These are phyloP conservation scores for Harpalus rubripes DNA, from an alignment of 2,888 invertebrate genomes.

Conservation along the genomic window DNA sequence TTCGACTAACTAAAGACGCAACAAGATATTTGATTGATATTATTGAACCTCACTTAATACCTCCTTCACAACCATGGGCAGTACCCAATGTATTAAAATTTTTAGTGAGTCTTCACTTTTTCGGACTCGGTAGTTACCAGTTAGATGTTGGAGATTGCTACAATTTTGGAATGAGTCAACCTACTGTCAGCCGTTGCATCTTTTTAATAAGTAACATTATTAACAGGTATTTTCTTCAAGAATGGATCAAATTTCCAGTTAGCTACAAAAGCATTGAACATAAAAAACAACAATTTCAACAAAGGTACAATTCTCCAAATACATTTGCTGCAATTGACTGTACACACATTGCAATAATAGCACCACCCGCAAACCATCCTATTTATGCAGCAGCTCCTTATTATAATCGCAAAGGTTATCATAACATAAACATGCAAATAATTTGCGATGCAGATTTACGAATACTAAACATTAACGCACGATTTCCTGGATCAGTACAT, in stretches of 20 bases:
- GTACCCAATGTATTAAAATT: too few relatives aligned
- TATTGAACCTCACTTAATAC: too few relatives aligned
- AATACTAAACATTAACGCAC: slow-evolving; percentile 52
- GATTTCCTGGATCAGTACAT: slow-evolving; percentile 61
- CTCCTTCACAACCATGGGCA: too few relatives aligned
- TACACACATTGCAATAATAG: slow-evolving; percentile 50
- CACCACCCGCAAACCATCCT: slow-evolving; percentile 54
- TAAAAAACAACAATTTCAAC: slow-evolving; percentile 4
- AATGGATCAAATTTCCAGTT: slow-evolving; percentile 10
- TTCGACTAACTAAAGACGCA: too few relatives aligned
- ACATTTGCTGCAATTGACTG: too few relatives aligned
- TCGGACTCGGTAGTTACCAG: too few relatives aligned
- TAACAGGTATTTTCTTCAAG: neutral
- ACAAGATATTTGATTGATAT: too few relatives aligned
- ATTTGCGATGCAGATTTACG: slow-evolving; percentile 56
- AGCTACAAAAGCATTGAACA: neutral
- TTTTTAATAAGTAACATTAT: neutral
- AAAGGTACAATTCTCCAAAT: slow-evolving; percentile 43
- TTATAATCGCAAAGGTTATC: slow-evolving; percentile 57
- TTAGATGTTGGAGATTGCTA: too few relatives aligned
- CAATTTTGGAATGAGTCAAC: too few relatives aligned
- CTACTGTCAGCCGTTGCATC: too few relatives aligned
- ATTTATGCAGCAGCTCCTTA: slow-evolving; percentile 33
- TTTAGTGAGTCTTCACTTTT: too few relatives aligned
- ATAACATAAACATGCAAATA: slow-evolving; percentile 56